Evolutionary conservation across 2,113 vertebrate genomes (phyloP), one percentile per base, ranked within the genome.

Genomic region (Jaculus jaculus): DNA sequence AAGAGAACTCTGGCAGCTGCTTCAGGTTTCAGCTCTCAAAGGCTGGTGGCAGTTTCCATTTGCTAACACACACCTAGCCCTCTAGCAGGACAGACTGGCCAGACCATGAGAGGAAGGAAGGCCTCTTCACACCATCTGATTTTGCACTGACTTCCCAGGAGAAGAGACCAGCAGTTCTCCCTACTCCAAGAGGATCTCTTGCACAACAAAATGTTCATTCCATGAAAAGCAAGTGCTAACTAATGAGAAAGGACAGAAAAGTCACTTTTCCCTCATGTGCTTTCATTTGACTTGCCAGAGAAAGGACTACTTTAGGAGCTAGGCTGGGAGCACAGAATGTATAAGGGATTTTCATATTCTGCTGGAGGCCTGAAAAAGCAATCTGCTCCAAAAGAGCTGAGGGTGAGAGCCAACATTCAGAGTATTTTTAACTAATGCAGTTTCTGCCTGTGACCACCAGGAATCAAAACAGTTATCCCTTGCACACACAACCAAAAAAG

Each of bases 311-410:
- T 90, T 97, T 72, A 95, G 85, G 92, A 96, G 71, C 87, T 71
- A 54, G 68, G 93, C 75, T 93, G 83, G 89, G 94, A 97, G 78
- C 91, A 89, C n/a, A 66, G 73, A 79, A 85, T 94, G n/a, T 79
- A 89, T n/a, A 89, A 47, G 94, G 77, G 93, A 96, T 96, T 97
- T 97, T 96, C 95, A 93, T 95, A 94, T 80, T 94, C 93, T 89
- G 68, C 82, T 86, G 92, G 87, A 20, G 63, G 96, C 42, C 80
- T 94, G 84, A 90, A 97, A 97, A 97, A 72, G 85, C 96, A 96
- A 97, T 96, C 96, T 95, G 91, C 26, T 97, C 75, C 71, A 89
- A 95, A 97, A 97, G 97, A 11, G 26, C n/a, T 90, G 68, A 83
- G 42, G 88, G 79, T 73, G 93, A 96, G 63, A 81, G 24, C 78